Evolutionary conservation across 2,113 vertebrate species (phyloP).

Genomic region (Syrmaticus mikado): DNA sequence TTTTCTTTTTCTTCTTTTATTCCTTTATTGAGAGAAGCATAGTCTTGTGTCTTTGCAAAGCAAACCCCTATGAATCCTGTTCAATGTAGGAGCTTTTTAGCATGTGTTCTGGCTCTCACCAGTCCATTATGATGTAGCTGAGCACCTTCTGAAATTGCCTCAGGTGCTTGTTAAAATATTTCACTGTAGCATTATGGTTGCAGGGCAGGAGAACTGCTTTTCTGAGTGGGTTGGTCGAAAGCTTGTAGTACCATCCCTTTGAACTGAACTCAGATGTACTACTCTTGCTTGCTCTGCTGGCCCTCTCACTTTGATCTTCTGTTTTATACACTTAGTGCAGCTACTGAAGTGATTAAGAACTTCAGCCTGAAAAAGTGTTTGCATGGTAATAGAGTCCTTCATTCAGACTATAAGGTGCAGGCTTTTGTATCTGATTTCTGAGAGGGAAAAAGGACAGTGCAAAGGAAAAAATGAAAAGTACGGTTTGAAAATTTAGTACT

Average conservation of each 20-base stretch:
- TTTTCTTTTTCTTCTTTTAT: background rate
- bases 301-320: constrained; percentile 4
- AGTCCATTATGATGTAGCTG: background rate
- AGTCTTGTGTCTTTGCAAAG: background rate
- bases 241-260: background rate
- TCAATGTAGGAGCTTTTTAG: background rate
- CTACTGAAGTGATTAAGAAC: background rate
- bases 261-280: background rate
- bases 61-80: background rate
- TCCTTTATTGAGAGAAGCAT: background rate
- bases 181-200: background rate
- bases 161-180: background rate
- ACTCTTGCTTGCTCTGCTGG: background rate
- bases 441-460: fast-evolving
- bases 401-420: background rate
- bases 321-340: background rate
- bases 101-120: background rate
- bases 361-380: background rate
- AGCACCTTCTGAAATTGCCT: background rate
- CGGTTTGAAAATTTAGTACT: background rate
- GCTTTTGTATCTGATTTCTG: background rate
- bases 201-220: background rate
- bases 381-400: background rate
- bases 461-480: background rate
- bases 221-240: background rate